Evolutionary conservation across 2,113 vertebrate species (phyloP).

Genomic region (Sander lucioperca): DNA sequence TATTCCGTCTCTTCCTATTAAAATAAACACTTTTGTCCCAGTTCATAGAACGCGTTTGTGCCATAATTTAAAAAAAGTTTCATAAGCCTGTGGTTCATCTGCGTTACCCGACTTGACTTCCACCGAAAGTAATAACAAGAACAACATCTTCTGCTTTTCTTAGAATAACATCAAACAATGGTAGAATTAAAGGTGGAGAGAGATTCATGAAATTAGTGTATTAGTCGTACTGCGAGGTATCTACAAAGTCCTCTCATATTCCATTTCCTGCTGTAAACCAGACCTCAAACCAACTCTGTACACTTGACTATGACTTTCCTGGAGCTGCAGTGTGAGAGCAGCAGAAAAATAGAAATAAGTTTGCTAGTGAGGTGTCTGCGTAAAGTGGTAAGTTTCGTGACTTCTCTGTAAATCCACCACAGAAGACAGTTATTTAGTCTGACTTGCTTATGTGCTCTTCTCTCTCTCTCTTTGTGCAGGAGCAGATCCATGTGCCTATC

Average conservation of each 20-base stretch:
- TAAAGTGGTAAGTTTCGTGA: not conserved
- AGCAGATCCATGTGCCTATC: slow-evolving; percentile 92
- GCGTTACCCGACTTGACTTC: not conserved
- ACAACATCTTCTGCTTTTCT: slow-evolving; percentile 16
- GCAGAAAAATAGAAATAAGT: not conserved
- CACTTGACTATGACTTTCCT: not conserved
- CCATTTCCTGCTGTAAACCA: slow-evolving; percentile 1
- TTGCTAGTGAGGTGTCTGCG: not conserved
- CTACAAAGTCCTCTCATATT: too few relatives aligned
- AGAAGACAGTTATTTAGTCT: not conserved
- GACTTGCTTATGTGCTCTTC: not conserved
- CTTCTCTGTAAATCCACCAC: not conserved
- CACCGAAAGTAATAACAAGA: slow-evolving; percentile 25
- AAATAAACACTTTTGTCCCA: not conserved
- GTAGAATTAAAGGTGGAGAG: not conserved
- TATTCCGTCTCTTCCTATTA: not conserved
- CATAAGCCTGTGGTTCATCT: not conserved
- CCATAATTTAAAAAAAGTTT: not conserved
- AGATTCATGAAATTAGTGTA: not conserved
- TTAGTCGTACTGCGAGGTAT: not conserved
- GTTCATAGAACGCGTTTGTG: not conserved
- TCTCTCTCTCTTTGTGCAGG: slow-evolving; percentile 78
- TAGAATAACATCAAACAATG: not conserved
- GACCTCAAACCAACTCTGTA: not conserved
- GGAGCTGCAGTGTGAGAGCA: not conserved